A percentile compares a stretch with the other conserved stretches of the same genome.
phyloP scores from a whole-genome alignment of 1,140 invertebrate genomes.

The Brachystomella parvula region DNA sequence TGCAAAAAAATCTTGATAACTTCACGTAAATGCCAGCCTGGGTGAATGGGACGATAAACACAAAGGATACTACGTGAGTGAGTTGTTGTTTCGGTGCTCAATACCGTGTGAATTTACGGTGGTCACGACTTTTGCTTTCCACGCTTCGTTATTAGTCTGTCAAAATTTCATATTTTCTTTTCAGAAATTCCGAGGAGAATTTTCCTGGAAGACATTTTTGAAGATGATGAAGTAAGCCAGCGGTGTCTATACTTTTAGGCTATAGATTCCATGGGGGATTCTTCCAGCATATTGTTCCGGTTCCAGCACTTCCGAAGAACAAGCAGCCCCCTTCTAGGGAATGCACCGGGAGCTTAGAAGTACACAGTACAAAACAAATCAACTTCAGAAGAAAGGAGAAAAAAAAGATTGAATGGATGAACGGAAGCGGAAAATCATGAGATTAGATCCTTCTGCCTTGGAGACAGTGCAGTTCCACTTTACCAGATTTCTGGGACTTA shows the following conservation, averaged over 20 bases:
- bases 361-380: conserved; percentile 1
- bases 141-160: not conserved
- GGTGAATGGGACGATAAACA: not conserved
- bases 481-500: too few relatives aligned
- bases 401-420: conserved; percentile 30
- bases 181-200: not conserved
- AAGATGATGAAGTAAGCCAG: not conserved
- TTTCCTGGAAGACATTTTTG: not conserved
- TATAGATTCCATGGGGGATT: not conserved
- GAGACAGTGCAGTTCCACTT: too few relatives aligned
- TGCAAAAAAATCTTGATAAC: conserved; percentile 5
- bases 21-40: not conserved
- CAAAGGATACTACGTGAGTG: not conserved
- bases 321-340: not conserved
- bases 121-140: not conserved
- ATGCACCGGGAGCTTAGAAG: not conserved
- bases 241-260: not conserved
- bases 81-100: not conserved
- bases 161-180: not conserved
- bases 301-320: not conserved
- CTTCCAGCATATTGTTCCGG: not conserved
- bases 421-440: conserved; percentile 31
- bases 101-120: not conserved
- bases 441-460: conserved; percentile 19
- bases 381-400: conserved; percentile 20